These are phyloP conservation scores for Lates calcarifer DNA, from an alignment of 2,113 vertebrate species.

Conservation along the genomic window DNA sequence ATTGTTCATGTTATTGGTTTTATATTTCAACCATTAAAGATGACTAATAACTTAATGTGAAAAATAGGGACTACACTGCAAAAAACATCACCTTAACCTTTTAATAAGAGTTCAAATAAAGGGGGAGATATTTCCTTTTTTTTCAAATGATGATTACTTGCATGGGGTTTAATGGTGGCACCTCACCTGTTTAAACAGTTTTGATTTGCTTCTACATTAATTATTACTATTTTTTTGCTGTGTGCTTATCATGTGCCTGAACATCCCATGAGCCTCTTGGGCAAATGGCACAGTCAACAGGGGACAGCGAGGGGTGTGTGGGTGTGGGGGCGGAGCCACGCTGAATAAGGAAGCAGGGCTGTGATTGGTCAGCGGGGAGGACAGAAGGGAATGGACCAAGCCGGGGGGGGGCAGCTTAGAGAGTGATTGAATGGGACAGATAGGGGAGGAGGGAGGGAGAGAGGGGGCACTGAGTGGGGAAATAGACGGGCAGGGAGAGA, in stretches of 20 bases:
- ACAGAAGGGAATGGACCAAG: slow-evolving; percentile 24
- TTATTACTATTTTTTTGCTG: slow-evolving; percentile 38
- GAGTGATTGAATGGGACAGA: slow-evolving; percentile 67
- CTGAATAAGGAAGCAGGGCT: slow-evolving; percentile 75
- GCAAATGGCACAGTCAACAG: slow-evolving; percentile 57
- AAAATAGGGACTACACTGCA: neutral
- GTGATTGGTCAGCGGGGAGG: slow-evolving; percentile 66
- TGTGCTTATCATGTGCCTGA: slow-evolving; percentile 34
- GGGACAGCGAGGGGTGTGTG: neutral
- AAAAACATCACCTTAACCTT: neutral
- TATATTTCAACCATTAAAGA: neutral
- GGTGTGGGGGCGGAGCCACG: slow-evolving; percentile 31
- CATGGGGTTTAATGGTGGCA: neutral
- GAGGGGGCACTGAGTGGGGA: slow-evolving; percentile 19
- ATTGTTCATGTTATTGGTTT: neutral
- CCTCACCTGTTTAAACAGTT: neutral
- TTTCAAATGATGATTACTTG: neutral
- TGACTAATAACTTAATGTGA: neutral
- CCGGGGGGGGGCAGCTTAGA: slow-evolving; percentile 40
- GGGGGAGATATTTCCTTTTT: neutral
- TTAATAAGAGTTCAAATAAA: neutral
- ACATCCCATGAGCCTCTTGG: slow-evolving; percentile 72
- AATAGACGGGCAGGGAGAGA: slow-evolving; percentile 40
- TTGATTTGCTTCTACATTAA: neutral
- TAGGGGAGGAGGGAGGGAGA: slow-evolving; percentile 19